Evolutionary conservation across 2,888 invertebrate genomes (phyloP), one percentile per base, ranked within the genome.

Genomic region (Leptinotarsa peninsularis): DNA sequence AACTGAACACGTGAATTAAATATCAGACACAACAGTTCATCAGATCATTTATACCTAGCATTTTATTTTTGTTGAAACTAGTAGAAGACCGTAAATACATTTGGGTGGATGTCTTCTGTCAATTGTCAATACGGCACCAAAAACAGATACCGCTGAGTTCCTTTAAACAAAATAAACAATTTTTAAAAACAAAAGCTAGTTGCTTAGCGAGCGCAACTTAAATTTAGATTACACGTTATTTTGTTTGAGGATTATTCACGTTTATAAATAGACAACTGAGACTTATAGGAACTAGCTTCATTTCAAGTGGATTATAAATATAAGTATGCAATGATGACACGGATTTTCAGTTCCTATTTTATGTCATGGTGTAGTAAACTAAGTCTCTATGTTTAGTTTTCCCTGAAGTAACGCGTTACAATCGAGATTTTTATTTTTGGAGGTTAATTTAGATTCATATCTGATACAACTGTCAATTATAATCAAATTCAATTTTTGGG

Each of bases 201-300:
- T 69, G 27, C 56, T 18, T 49, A 54, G 54, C 33, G 17, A 58
- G 49, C 69, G 54, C 56, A 33, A 69, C 56, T 43, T 69, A 69
- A 69, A 69, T 52, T 69, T 69, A 69, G 69, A 69, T 23, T 69
- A 33, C 69, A 43, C 69, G 58, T 56, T 69, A 69, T 69, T 69
- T 56, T 69, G 69, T 69, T 27, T 33, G 69, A 56, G 69, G 56
- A 69, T 77, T 77, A 77, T 77, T 77, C 77, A 77, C 75, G 71
- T 60, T 68, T 77, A 77, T 72, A 77, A 77, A 77, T 77, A 77
- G 75, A 70, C 17, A 52, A 75, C 73, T 71, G 14, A 69, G 75
- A 77, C 68, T 75, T 75, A 58, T 73, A 75, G 77, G 77, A 77
- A 77, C 70, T 77, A 76, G 73, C 21, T 33, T 63, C 63, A 49